Base-by-base conservation (phyloP, 2,113 vertebrate species). In the Labrus mixtus region DNA sequence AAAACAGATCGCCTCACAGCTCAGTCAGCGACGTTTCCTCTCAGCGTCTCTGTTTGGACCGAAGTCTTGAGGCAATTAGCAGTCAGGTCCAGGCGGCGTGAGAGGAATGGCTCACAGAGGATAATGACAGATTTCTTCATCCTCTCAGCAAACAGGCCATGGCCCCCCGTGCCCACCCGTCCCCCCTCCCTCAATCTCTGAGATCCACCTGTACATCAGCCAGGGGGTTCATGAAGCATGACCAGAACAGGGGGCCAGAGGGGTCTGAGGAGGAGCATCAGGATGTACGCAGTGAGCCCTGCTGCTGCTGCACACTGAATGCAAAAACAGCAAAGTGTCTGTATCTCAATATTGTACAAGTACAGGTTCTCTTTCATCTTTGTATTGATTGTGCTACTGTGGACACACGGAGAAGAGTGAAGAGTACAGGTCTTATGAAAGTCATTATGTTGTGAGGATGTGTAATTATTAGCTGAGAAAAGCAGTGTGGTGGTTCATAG, bases 71-170 rank as follows among this genome's bases (percentile, higher is more conserved):
- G 63, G 45, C 81, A 88, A 88, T 90, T 83, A 88, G 41, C 65
- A 75, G 60, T 25, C 41, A 46, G 51, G 45, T 68, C 59, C 25
- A 4, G 37, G 54, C 60, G 77, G 73, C 57, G 78, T 92, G 90
- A 77, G 76, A 73, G 55, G 86, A 90, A 92, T 92, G 45, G 19
- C 22, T 71, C 1, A 9, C 46, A 25, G 83, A 67, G 87, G 90
- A 90, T 90, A 82, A 92, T 81, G 78, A 84, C 62, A 60, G 23
- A 84, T 85, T 74, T 84, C 66, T 62, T 87, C 81, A 87, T 87
- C 76, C 58, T 78, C 76, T 85, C 79, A 13, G 87, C 85, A 91
- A 91, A 90, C 88, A 93, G 62, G 23, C 56, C 10, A 4, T 60
- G 51, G 73, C 56, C 62, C 73, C 50, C n/a, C n/a, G n/a, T 17